phyloP scores from a whole-genome alignment of 2,797 vertebrate species.

The Eospalax fontanierii region DNA sequence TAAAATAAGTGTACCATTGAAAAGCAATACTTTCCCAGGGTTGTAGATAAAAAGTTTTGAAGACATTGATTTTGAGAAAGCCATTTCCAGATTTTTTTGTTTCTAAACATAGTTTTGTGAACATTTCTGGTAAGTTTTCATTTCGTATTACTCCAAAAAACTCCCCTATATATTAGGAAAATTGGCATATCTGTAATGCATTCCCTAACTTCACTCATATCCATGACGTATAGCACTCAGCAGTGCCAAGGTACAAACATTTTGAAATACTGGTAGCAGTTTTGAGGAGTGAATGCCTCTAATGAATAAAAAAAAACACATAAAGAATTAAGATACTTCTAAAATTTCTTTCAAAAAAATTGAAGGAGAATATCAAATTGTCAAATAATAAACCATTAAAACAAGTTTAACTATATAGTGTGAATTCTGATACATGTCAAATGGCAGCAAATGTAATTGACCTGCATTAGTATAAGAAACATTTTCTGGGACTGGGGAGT shows the following conservation, averaged over 20 bases:
- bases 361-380: slow-evolving; percentile 49
- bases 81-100: not conserved
- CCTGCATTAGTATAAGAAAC: not conserved
- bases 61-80: not conserved
- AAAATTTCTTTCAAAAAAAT: slow-evolving; percentile 69
- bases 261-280: not conserved
- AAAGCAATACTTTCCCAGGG: not conserved
- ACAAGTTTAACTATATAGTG: slow-evolving; percentile 19
- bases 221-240: not conserved
- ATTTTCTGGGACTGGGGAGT: no score
- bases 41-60: not conserved
- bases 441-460: slow-evolving; percentile 22
- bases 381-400: slow-evolving; percentile 58
- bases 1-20: not conserved
- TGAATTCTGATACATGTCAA: not conserved
- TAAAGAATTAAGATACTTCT: not conserved
- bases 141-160: not conserved
- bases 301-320: slow-evolving; percentile 55
- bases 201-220: not conserved
- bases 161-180: not conserved
- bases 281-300: slow-evolving; percentile 43
- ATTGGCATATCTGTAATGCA: not conserved
- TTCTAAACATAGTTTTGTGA: slow-evolving; percentile 4
- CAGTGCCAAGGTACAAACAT: not conserved
- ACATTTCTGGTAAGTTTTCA: not conserved